phyloP scores from a whole-genome alignment of 2,113 vertebrate genomes.

The Benitochromis conjunctus region DNA sequence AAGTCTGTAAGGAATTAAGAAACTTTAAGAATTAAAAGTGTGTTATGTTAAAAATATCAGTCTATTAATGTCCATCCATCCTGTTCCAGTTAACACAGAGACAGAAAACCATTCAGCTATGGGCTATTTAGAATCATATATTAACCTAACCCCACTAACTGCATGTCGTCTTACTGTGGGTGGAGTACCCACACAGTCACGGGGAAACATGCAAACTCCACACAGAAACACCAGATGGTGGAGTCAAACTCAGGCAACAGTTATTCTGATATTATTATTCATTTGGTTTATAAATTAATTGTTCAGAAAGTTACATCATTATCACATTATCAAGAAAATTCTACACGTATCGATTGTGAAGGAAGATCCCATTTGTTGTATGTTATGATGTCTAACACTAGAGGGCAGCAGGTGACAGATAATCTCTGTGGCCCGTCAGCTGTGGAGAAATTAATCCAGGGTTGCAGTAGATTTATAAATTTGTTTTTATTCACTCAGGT shows the following conservation, averaged over 20 bases:
- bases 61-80: not conserved
- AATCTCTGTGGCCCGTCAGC: not conserved
- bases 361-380: not conserved
- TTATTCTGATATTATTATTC: not conserved
- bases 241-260: not conserved
- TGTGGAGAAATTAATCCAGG: accelerated
- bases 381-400: not conserved
- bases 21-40: not conserved
- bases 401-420: slow-evolving; percentile 22
- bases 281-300: not conserved
- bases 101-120: not conserved
- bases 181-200: not conserved
- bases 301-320: not conserved
- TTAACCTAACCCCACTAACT: not conserved
- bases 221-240: not conserved
- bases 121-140: not conserved
- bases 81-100: not conserved
- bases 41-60: not conserved
- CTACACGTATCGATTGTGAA: accelerated
- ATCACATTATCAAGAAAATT: not conserved
- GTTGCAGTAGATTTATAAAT: not conserved
- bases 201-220: not conserved
- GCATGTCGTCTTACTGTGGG: accelerated
- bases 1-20: not conserved
- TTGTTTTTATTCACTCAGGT: not conserved